Conservation (phyloP, 2,797 vertebrate genomes). For the Molossus alvarezi region DNA sequence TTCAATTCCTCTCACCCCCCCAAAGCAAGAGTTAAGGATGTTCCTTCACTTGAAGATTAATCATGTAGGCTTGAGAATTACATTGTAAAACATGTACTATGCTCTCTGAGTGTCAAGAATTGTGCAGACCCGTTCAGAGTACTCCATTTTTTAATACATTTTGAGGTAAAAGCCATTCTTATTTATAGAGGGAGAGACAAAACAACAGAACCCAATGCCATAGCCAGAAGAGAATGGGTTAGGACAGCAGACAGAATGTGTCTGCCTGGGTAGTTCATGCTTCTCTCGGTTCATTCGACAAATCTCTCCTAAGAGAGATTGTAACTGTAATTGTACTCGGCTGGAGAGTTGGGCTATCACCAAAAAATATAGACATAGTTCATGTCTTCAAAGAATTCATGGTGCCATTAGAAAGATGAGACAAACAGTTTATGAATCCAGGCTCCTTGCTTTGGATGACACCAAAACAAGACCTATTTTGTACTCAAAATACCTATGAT, state of each 20-base stretch:
- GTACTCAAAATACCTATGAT: neutral
- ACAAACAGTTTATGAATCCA: neutral
- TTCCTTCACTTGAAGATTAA: neutral
- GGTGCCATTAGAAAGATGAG: neutral
- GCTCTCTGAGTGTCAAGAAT: neutral
- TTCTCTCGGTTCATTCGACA: neutral
- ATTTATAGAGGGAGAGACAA: neutral
- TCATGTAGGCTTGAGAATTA: neutral
- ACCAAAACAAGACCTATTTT: neutral
- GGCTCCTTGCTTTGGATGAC: neutral
- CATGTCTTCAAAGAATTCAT: neutral
- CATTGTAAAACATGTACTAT: neutral
- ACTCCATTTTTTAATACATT: slow-evolving; percentile 5
- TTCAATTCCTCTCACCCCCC: neutral
- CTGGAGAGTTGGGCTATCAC: neutral
- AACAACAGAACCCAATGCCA: neutral
- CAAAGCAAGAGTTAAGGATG: neutral
- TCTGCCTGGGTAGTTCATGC: neutral
- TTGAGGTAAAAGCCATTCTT: neutral
- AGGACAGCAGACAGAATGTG: neutral
- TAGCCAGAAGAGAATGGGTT: neutral
- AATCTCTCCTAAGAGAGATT: neutral
- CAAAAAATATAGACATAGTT: neutral
- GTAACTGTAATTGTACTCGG: neutral
- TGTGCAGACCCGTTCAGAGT: neutral